These are phyloP conservation scores for Oryzias melastigma DNA, from an alignment of 2,113 vertebrate genomes.

Conservation along the genomic window DNA sequence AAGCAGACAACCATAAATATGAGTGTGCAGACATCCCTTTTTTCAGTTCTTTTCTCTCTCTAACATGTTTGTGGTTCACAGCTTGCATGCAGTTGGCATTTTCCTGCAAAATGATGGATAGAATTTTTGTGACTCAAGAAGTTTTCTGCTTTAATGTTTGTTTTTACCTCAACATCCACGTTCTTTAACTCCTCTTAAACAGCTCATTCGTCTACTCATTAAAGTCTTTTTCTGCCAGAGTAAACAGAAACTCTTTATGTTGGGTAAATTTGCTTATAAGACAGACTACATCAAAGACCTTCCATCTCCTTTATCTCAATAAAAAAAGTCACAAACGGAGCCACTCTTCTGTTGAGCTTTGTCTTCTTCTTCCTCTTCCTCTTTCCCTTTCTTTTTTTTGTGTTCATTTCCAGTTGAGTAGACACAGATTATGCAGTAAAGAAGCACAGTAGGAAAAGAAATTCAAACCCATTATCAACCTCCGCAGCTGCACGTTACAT, in stretches of 20 bases:
- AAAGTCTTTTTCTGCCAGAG: not conserved
- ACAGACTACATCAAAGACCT: not conserved
- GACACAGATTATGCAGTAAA: constrained; percentile 19
- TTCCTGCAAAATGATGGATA: not conserved
- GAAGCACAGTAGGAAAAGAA: not conserved
- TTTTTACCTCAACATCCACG: not conserved
- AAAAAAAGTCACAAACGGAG: not conserved
- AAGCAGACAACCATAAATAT: constrained; percentile 33
- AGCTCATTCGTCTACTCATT: not conserved
- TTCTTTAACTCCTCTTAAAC: not conserved
- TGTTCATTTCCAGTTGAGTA: constrained; percentile 14
- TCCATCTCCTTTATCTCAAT: not conserved
- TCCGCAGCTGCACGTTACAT: constrained; percentile 1
- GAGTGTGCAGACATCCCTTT: constrained; percentile 8
- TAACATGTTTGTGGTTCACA: constrained; percentile 4
- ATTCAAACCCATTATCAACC: constrained; percentile 21
- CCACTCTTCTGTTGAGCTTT: not conserved
- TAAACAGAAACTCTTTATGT: not conserved
- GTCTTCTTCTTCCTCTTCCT: not conserved
- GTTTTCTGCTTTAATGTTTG: not conserved
- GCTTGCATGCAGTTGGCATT: constrained; percentile 16
- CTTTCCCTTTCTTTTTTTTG: not conserved
- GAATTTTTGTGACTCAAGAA: constrained; percentile 9
- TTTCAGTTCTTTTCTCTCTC: not conserved
- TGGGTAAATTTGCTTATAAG: not conserved